Percentiles rank a stretch among this genome's conserved stretches.
Evolutionary conservation across 2,888 invertebrate species (phyloP).

Genomic region (Nephrotoma flavescens): DNA sequence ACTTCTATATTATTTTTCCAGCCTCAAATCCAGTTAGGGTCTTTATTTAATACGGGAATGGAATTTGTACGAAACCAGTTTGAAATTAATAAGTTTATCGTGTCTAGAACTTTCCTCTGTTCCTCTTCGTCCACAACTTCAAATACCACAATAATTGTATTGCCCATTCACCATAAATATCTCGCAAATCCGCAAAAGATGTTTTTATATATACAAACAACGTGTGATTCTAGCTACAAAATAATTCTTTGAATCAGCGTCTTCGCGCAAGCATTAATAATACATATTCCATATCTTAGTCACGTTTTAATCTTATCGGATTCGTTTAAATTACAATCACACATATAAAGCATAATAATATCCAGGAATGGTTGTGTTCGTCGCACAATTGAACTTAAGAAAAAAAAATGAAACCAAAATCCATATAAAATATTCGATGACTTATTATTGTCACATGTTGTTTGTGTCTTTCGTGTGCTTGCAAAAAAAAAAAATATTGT

Average conservation of each 20-base stretch:
- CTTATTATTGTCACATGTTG: neutral
- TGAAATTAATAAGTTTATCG: no score
- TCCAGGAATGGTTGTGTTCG: neutral
- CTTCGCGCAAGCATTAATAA: neutral
- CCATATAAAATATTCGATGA: neutral
- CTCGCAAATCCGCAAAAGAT: no score
- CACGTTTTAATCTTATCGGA: neutral
- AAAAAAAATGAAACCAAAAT: neutral
- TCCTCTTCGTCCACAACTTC: no score
- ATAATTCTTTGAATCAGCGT: neutral
- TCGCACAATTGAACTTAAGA: neutral
- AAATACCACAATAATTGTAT: no score
- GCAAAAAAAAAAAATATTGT: neutral
- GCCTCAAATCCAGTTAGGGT: no score
- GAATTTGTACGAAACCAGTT: no score
- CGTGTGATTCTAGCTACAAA: no score
- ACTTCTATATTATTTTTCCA: no score
- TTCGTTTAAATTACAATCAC: neutral
- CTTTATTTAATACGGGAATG: no score
- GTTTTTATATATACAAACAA: no score
- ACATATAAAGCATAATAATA: neutral
- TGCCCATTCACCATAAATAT: no score
- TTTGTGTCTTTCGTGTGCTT: neutral
- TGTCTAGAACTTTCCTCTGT: no score
- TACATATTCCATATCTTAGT: neutral